These are phyloP conservation scores for Rhinolophus sinicus DNA, from an alignment of 2,113 vertebrate species.

Conservation along the genomic window DNA sequence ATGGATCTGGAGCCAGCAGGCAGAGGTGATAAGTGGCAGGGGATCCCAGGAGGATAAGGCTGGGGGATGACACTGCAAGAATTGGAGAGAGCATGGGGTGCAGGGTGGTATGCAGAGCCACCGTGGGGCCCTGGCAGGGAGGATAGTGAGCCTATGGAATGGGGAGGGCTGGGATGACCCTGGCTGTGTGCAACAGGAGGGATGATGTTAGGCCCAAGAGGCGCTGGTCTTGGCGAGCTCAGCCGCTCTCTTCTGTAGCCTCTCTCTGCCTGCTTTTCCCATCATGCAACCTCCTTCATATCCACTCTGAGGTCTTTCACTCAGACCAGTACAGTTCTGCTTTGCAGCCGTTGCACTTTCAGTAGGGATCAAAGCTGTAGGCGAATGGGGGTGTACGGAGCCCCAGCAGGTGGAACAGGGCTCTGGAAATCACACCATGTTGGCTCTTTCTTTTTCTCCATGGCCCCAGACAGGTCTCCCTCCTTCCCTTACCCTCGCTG, in stretches of 20 bases:
- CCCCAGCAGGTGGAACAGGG: background rate
- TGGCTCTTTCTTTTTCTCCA: background rate
- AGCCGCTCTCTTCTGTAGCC: background rate
- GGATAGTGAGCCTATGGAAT: background rate
- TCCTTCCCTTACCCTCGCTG: background rate
- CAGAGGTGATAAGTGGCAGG: background rate
- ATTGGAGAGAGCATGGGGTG: background rate
- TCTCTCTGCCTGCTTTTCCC: accelerated
- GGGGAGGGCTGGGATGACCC: background rate
- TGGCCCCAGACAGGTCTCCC: background rate
- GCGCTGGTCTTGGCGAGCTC: accelerated
- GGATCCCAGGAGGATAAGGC: background rate
- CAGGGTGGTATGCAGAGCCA: background rate
- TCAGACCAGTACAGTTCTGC: background rate
- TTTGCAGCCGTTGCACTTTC: background rate
- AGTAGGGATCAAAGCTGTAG: background rate
- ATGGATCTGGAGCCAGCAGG: background rate
- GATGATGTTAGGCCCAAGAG: background rate
- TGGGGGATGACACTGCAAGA: background rate
- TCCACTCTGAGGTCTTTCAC: background rate
- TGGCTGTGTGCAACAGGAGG: background rate
- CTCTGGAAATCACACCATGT: background rate
- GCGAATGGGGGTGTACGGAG: background rate
- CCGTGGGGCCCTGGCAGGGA: background rate
- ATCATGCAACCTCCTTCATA: background rate